Evolutionary conservation across 2,888 invertebrate genomes (phyloP), one percentile per base, ranked within the genome.

Genomic region (Aricia artaxerxes): DNA sequence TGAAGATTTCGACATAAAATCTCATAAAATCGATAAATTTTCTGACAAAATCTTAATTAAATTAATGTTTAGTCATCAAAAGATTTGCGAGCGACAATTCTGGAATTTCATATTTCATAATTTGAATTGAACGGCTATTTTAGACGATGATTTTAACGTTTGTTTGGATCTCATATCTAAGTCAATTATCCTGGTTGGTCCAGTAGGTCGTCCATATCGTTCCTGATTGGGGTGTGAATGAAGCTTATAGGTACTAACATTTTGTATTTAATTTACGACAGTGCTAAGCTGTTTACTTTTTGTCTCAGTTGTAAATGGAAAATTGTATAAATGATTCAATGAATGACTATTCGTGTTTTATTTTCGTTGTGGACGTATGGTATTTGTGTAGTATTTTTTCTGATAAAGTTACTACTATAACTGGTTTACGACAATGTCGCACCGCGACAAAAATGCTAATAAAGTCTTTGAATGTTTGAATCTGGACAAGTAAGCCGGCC

Each of bases 231-330:
- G 64, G 82, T 80, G 75, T 82, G 82, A 82, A 49, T 82, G 82
- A 77, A 79, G 83, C 82, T 83, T 83, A 79, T 81, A 69, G 69
- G 69, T 69, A 81, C 78, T 76, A 81, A 79, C 60, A 85, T 88
- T 90, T 90, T 89, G 87, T 89, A 88, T 87, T 88, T 91, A 85
- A 88, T 89, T 93, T 92, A 82, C 84, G 85, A 88, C 87, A 87
- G 87, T 88, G 87, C 89, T 91, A 88, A 85, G 88, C 89, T 89
- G 87, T 87, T 91, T 86, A 83, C 86, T 89, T 90, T 88, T 86
- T 86, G 85, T 89, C 87, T 91, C 86, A 90, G 89, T 90, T 91
- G 82, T 83, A 82, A 82, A 82, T 82, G 82, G 80, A 81, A 82
- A 80, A 82, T 81, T 83, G 83, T 84, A 84, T 84, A 83, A 83